Evolutionary conservation across 2,888 invertebrate species (phyloP), one percentile per base, ranked within the genome.

Genomic region (Epinotia demarniana): DNA sequence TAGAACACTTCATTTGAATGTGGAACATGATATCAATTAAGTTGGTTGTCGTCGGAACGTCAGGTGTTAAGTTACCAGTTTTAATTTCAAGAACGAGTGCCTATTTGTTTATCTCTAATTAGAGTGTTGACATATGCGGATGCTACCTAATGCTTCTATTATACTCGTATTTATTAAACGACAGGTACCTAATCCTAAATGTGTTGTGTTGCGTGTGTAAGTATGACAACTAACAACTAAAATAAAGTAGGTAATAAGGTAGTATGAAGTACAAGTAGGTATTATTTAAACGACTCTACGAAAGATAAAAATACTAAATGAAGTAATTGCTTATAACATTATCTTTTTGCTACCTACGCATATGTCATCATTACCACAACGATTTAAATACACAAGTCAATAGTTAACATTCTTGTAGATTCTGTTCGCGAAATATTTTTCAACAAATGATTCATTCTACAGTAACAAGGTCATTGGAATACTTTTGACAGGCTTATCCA

Each of bases 21-120:
- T 79, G 90, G 81, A 92, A 92, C 86, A 81, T 84, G 90, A 93
- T 92, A 92, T 90, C 90, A 92, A 92, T 92, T 91, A 92, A 89
- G 85, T 87, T 83, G 85, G 83, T 89, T 88, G 90, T 91, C 92
- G 85, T 82, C 89, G 78, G 79, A 77, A 72, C 64, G 81, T 78
- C 76, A 79, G 78, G 87, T 85, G 80, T 92, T 82, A 78, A 77
- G 81, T 92, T 90, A 81, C 90, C 80, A 83, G 86, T 84, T 86
- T 87, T 84, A 83, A 84, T 85, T 84, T 81, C 76, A 77, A 78
- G 77, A 67, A n/a, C 66, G 53, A 66, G 66, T 19, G 23, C 46
- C 66, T 66, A 76, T 43, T 72, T 66, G 66, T 69, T 75, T 69
- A 53, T 63, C 53, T 67, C 66, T 67, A 72, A 57, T 46, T 67